Base-by-base conservation (phyloP, 2,113 vertebrate species). In the Danio rerio region DNA sequence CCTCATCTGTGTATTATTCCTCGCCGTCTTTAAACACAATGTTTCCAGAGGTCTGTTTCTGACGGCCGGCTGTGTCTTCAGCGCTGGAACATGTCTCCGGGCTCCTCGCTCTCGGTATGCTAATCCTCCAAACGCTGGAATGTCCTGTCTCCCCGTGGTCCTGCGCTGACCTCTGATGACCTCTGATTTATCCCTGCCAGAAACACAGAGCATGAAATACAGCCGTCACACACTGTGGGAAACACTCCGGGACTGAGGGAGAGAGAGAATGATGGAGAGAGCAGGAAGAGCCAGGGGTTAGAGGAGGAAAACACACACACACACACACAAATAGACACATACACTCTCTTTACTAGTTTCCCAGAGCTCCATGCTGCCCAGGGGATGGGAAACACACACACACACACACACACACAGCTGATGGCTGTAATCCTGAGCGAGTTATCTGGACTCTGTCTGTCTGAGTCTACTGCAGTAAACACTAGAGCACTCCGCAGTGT, bases 291-390 rank as follows among this genome's bases (percentile, higher is more conserved):
- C 76, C 50, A 71, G 74, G 43, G 81, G 63, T 16, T 72, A 61
- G 52, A 71, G 63, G 21, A 74, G 74, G 50, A 21, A 74, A 45
- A 80, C 31, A 31, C 31, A 31, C 31, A 31, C 31, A 31, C 31
- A 31, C 31, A 31, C 31, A 31, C 31, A 75, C 78, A 72, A 86
- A 80, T 81, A 83, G 65, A 31, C 31, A 31, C 31, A 31, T 3
- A 31, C 31, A 31, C 31, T 2, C 31, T 71, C 42, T 74, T 55
- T 74, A 69, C 80, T 59, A 59, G 62, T 82, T 85, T 86, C 85
- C 85, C 84, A 83, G 71, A 86, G 84, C 72, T 8, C 84, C 68
- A 68, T 63, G 63, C 61, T 80, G 15, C 85, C 78, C 72, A 11
- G 61, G 81, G 81, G 85, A 77, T 47, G 13, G 40, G 47, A 56